A percentile compares a stretch with the other conserved stretches of the same genome.
These are phyloP conservation scores for Cyprinodon variegatus DNA, from an alignment of 2,113 vertebrate species.

Conservation along the genomic window DNA sequence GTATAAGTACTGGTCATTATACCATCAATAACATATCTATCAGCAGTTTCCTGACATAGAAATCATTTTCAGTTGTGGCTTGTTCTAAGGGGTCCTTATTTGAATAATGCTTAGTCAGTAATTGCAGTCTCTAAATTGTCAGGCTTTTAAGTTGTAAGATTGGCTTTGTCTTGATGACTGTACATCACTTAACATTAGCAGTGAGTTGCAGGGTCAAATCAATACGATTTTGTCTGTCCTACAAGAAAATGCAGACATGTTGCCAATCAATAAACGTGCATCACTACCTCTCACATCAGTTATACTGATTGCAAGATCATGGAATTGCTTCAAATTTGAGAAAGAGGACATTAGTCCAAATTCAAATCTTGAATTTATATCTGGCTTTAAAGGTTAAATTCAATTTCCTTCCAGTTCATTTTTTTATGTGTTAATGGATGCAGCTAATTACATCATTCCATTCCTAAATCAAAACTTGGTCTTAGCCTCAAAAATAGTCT, in stretches of 20 bases:
- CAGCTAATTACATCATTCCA: too few relatives aligned
- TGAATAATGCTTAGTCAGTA: constrained; percentile 75
- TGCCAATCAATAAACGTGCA: constrained; percentile 67
- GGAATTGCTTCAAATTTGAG: not conserved
- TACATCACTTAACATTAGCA: constrained; percentile 65
- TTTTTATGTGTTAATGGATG: too few relatives aligned
- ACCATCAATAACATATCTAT: constrained; percentile 17
- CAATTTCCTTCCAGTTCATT: not conserved
- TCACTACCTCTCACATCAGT: constrained; percentile 72
- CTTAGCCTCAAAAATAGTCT: too few relatives aligned
- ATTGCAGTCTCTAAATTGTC: constrained; percentile 62
- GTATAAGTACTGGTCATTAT: constrained; percentile 32
- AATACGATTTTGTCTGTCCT: constrained; percentile 60
- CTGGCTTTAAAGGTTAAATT: not conserved
- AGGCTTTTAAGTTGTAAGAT: constrained; percentile 60
- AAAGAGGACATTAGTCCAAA: not conserved
- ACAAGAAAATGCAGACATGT: constrained; percentile 69
- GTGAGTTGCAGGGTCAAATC: constrained; percentile 63
- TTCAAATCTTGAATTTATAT: not conserved
- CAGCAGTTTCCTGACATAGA: constrained; percentile 54
- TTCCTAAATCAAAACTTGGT: too few relatives aligned
- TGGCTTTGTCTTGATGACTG: constrained; percentile 50
- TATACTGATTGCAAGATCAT: constrained; percentile 54
- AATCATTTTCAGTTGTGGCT: constrained; percentile 39
- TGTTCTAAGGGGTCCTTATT: constrained; percentile 49